These are phyloP conservation scores for Sinonovacula constricta DNA, from an alignment of 1,140 invertebrate species.

Conservation along the genomic window DNA sequence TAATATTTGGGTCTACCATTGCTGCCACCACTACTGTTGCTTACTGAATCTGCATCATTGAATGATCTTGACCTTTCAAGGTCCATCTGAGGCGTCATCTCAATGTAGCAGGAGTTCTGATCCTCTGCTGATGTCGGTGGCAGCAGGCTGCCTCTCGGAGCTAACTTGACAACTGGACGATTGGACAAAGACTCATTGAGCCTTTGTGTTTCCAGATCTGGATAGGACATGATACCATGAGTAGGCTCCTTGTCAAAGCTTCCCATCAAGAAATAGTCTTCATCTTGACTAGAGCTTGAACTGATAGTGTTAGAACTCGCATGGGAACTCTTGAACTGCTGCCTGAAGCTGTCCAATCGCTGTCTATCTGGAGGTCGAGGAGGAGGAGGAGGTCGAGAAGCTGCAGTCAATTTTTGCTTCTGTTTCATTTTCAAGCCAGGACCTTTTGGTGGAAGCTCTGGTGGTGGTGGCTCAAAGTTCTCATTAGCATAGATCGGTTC, in stretches of 20 bases:
- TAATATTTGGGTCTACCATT: constrained; percentile 48
- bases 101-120: constrained; percentile 60
- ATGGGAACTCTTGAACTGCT: constrained; percentile 17
- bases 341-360: constrained; percentile 18
- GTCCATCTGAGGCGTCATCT: constrained; percentile 60
- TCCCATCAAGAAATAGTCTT: constrained; percentile 70
- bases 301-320: constrained; percentile 15
- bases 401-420: constrained; percentile 15
- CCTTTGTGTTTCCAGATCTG: constrained; percentile 37
- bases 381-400: constrained; percentile 33
- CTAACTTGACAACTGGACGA: constrained; percentile 24
- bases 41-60: not conserved
- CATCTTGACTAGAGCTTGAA: constrained; percentile 44
- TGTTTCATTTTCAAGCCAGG: constrained; percentile 60
- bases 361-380: constrained; percentile 62
- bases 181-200: constrained; percentile 25
- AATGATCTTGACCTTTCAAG: constrained; percentile 23
- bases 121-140: constrained; percentile 18
- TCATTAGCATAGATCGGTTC: constrained; percentile 69
- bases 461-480: constrained; percentile 60
- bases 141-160: constrained; percentile 16
- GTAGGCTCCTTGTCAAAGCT: constrained; percentile 59
- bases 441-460: constrained; percentile 73
- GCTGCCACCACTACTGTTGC: not conserved
- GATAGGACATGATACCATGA: constrained; percentile 33